Evolutionary conservation across 2,113 vertebrate genomes (phyloP).

Genomic region (Notiomystis cincta): DNA sequence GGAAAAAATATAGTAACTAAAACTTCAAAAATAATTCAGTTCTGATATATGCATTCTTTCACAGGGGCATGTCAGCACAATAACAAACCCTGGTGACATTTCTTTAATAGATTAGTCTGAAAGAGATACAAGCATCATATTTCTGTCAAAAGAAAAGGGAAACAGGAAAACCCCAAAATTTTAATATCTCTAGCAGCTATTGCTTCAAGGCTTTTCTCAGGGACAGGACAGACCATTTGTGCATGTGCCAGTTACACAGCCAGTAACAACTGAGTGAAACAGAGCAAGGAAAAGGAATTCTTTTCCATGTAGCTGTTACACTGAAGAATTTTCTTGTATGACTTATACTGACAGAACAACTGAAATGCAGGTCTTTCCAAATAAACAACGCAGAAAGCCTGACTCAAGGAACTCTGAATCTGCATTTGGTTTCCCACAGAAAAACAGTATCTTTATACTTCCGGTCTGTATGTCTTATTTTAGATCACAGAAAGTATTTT

Average conservation of each 20-base stretch:
- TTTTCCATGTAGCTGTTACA: background rate
- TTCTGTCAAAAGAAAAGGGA: background rate
- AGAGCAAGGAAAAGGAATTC: background rate
- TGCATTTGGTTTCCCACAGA: background rate
- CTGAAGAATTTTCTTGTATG: background rate
- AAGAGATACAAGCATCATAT: background rate
- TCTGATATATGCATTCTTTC: background rate
- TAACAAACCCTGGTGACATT: background rate
- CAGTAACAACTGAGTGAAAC: background rate
- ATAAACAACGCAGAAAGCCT: background rate
- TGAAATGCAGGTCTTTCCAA: background rate
- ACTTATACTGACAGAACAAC: background rate
- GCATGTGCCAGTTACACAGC: background rate
- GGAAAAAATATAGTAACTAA: background rate
- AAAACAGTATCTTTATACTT: background rate
- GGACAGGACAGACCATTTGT: background rate
- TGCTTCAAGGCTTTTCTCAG: background rate
- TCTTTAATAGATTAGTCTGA: background rate
- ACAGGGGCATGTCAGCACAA: background rate
- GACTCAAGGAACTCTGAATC: background rate
- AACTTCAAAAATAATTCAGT: background rate
- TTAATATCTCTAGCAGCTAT: background rate
- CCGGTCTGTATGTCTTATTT: background rate
- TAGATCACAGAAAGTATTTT: constrained; percentile 2
- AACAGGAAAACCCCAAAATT: background rate